Evolutionary conservation across 2,797 vertebrate species (phyloP).

Genomic region (Sitta carolinensis): DNA sequence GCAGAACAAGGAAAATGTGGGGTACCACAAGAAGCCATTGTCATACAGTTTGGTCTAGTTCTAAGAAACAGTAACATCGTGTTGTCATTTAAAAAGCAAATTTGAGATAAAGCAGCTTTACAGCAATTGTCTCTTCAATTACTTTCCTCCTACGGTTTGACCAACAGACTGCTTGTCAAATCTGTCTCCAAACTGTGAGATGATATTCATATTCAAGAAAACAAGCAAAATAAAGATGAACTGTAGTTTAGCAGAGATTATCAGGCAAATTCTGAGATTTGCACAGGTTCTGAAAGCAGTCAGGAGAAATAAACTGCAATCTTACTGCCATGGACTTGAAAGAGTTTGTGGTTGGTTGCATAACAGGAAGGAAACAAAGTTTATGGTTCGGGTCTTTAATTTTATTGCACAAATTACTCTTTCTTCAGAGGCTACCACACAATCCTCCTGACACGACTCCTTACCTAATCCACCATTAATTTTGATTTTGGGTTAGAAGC

Average conservation of each 20-base stretch:
- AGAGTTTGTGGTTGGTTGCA: neutral
- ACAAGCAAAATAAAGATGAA: neutral
- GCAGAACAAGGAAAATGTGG: neutral
- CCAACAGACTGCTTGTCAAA: constrained; percentile 11
- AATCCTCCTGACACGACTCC: neutral
- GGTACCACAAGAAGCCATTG: neutral
- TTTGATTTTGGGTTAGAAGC: neutral
- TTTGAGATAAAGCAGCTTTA: constrained; percentile 20
- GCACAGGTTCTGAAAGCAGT: neutral
- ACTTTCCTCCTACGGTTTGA: constrained; percentile 2
- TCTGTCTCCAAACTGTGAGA: neutral
- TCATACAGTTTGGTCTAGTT: neutral
- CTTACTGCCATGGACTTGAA: neutral
- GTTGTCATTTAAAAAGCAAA: neutral
- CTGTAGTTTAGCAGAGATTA: neutral
- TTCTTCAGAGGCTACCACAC: neutral
- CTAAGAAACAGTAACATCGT: neutral
- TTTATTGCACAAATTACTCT: neutral
- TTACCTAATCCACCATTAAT: neutral
- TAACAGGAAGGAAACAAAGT: neutral
- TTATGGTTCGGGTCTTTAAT: neutral
- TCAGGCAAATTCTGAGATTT: neutral
- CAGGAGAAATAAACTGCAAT: neutral
- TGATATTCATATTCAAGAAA: neutral
- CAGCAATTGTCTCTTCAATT: constrained; percentile 20